phyloP scores from a whole-genome alignment of 1,140 invertebrate genomes.

The Centruroides vittatus region DNA sequence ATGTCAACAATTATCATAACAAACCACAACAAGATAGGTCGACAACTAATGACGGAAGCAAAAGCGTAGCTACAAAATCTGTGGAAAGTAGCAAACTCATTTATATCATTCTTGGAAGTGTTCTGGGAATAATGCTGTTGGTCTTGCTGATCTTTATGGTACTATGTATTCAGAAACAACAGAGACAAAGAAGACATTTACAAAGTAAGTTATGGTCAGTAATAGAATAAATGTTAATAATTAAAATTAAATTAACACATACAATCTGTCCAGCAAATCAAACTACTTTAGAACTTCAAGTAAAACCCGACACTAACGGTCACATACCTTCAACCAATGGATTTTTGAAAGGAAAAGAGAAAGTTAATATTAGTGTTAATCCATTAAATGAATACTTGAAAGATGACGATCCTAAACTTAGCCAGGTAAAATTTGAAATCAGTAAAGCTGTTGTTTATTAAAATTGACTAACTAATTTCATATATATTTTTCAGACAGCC shows the following conservation, averaged over 20 bases:
- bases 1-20: neutral
- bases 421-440: neutral
- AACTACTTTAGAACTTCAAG: neutral
- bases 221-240: neutral
- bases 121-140: too few relatives aligned
- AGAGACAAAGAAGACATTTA: neutral
- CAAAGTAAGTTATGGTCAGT: neutral
- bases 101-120: too few relatives aligned
- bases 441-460: neutral
- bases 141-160: neutral
- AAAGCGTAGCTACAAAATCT: neutral
- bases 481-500: constrained; percentile 1
- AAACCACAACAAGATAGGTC: neutral
- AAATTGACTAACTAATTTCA: neutral
- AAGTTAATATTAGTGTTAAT: constrained; percentile 10
- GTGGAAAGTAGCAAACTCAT: too few relatives aligned
- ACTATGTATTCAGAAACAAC: neutral
- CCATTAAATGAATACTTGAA: constrained; percentile 4
- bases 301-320: neutral
- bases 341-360: constrained; percentile 6
- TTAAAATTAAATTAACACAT: neutral
- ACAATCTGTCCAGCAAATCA: neutral
- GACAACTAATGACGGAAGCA: neutral
- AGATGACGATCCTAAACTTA: neutral
- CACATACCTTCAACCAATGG: constrained; percentile 6